These are phyloP conservation scores for Calonectris borealis DNA, from an alignment of 2,113 vertebrate genomes.

Conservation along the genomic window DNA sequence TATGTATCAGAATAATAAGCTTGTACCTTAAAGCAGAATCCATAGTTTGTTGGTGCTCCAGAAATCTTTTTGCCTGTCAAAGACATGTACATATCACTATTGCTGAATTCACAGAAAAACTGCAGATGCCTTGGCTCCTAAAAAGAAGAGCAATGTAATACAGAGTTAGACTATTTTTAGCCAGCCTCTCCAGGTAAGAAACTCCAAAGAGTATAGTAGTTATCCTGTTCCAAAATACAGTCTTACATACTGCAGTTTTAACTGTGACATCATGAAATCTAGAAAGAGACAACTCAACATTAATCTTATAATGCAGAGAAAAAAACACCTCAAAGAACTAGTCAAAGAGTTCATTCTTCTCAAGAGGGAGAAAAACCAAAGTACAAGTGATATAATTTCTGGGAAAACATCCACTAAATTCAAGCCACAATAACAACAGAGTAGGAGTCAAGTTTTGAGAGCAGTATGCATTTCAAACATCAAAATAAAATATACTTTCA, in stretches of 20 bases:
- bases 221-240: slow-evolving; percentile 9
- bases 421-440: neutral
- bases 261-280: neutral
- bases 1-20: slow-evolving; percentile 74
- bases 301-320: neutral
- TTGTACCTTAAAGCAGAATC: slow-evolving; percentile 96
- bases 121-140: slow-evolving; percentile 98
- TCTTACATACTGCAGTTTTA: neutral
- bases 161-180: slow-evolving; percentile 38
- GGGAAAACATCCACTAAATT: neutral
- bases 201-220: neutral
- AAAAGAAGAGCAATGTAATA: slow-evolving; percentile 58
- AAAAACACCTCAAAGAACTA: neutral
- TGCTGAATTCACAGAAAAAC: slow-evolving; percentile 93
- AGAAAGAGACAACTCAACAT: neutral
- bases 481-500: neutral
- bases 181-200: neutral
- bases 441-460: neutral
- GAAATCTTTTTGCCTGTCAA: slow-evolving; percentile 89
- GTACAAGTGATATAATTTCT: neutral
- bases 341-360: neutral
- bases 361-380: neutral
- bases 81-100: slow-evolving; percentile 89
- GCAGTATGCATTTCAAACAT: neutral
- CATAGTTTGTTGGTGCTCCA: slow-evolving; percentile 89